These are phyloP conservation scores for Scrobipalpa atriplicella DNA, from an alignment of 2,888 invertebrate species.

Conservation along the genomic window DNA sequence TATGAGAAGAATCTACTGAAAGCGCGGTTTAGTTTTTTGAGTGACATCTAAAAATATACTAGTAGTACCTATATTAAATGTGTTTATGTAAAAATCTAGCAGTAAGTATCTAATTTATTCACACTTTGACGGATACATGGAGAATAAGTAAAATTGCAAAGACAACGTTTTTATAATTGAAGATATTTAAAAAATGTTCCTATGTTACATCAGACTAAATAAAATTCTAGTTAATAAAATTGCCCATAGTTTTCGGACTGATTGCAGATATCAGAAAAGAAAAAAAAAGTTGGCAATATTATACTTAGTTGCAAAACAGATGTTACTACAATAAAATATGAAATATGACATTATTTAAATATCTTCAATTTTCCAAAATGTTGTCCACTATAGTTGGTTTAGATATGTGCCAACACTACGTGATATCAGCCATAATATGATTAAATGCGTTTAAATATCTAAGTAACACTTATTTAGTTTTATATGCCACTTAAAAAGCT, in stretches of 20 bases:
- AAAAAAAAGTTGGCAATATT: background rate
- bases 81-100: background rate
- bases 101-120: slow-evolving; percentile 18
- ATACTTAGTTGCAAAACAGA: background rate
- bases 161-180: background rate
- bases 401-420: slow-evolving; percentile 1
- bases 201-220: background rate
- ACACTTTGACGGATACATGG: slow-evolving; percentile 16
- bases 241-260: too few relatives aligned
- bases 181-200: background rate
- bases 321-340: background rate
- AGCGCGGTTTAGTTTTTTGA: slow-evolving; percentile 8
- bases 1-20: slow-evolving; percentile 18
- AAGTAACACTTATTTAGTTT: slow-evolving; percentile 17
- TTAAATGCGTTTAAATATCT: slow-evolving; percentile 21
- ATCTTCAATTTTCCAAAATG: background rate
- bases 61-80: background rate
- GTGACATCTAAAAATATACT: slow-evolving; percentile 24
- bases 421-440: slow-evolving; percentile 13
- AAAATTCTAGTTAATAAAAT: too few relatives aligned
- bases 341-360: background rate
- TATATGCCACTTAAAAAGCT: slow-evolving; percentile 25
- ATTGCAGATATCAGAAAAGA: too few relatives aligned
- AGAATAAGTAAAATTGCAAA: slow-evolving; percentile 6
- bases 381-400: background rate